phyloP scores from a whole-genome alignment of 2,888 invertebrate species.

The Epinotia ramella region DNA sequence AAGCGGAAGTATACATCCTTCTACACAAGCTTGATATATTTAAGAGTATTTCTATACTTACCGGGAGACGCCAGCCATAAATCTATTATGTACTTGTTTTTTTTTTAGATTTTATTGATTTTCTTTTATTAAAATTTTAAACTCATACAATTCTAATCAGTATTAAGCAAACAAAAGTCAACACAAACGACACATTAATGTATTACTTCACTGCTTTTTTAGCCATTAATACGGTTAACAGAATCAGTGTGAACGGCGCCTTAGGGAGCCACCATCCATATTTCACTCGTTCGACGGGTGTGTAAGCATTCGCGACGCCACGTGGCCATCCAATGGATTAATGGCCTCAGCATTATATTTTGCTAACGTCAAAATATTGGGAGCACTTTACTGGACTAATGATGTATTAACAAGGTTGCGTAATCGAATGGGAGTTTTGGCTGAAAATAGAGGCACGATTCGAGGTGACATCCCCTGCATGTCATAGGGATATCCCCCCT shows the following conservation, averaged over 20 bases:
- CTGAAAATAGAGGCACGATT: neutral
- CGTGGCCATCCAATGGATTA: slow-evolving; percentile 69
- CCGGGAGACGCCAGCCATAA: no score
- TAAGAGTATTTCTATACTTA: no score
- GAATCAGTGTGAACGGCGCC: slow-evolving; percentile 33
- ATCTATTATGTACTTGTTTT: no score
- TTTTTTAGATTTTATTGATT: no score
- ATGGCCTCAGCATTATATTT: slow-evolving; percentile 70
- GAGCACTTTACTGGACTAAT: slow-evolving; percentile 42
- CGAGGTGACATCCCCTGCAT: neutral
- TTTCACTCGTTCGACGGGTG: slow-evolving; percentile 51
- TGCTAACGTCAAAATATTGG: slow-evolving; percentile 68
- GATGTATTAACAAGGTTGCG: slow-evolving; percentile 38
- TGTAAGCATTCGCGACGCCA: slow-evolving; percentile 56
- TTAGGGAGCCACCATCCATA: slow-evolving; percentile 46
- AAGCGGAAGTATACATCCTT: no score
- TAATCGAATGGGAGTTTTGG: slow-evolving; percentile 14
- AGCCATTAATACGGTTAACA: slow-evolving; percentile 18
- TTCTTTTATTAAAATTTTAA: no score
- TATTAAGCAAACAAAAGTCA: neutral
- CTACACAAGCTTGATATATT: no score
- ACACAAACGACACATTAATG: neutral
- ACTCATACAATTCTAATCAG: no score
- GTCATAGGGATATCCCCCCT: neutral
- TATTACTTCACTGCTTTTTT: slow-evolving; percentile 14